Percentiles rank a stretch among this genome's conserved stretches.
These are phyloP conservation scores for Corydoras sp. DNA, from an alignment of 2,113 vertebrate genomes.

Conservation along the genomic window DNA sequence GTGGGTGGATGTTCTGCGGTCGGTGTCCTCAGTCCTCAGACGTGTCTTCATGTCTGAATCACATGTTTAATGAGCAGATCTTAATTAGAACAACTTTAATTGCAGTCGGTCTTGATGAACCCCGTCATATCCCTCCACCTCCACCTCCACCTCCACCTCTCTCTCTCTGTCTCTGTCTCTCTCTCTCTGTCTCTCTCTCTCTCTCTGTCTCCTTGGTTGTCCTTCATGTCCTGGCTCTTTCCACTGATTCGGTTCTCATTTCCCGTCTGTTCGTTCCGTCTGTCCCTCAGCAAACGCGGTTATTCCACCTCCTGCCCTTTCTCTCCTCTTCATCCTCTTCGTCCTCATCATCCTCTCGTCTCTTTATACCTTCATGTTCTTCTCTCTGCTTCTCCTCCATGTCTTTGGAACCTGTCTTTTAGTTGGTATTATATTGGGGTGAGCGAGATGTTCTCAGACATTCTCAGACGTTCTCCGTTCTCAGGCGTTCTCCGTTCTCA, in stretches of 20 bases:
- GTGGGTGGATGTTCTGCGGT: too few relatives aligned
- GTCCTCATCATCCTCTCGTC: too few relatives aligned
- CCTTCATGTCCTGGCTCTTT: slow-evolving; percentile 12
- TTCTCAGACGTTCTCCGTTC: too few relatives aligned
- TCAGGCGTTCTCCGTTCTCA: too few relatives aligned
- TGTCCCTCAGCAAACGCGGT: slow-evolving; percentile 1
- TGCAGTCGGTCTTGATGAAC: slow-evolving; percentile 69
- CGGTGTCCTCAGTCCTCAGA: slow-evolving; percentile 38
- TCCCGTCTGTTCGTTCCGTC: slow-evolving; percentile 1
- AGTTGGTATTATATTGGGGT: too few relatives aligned
- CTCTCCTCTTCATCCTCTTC: slow-evolving; percentile 30
- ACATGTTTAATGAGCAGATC: slow-evolving; percentile 62
- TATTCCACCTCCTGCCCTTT: slow-evolving; percentile 21
- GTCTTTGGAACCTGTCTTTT: background rate
- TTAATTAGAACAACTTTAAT: slow-evolving; percentile 72
- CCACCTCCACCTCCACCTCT: slow-evolving; percentile 9
- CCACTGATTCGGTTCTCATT: slow-evolving; percentile 10
- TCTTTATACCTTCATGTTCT: background rate
- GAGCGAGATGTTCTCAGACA: too few relatives aligned
- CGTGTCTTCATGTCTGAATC: slow-evolving; percentile 62
- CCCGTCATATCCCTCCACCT: slow-evolving; percentile 41
- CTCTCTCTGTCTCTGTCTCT: slow-evolving; percentile 29
- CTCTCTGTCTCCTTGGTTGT: slow-evolving; percentile 11
- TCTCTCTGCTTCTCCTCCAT: background rate
- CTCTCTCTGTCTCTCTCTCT: slow-evolving; percentile 21